These are phyloP conservation scores for Callocephalon fimbriatum DNA, from an alignment of 2,113 vertebrate genomes.

Conservation along the genomic window DNA sequence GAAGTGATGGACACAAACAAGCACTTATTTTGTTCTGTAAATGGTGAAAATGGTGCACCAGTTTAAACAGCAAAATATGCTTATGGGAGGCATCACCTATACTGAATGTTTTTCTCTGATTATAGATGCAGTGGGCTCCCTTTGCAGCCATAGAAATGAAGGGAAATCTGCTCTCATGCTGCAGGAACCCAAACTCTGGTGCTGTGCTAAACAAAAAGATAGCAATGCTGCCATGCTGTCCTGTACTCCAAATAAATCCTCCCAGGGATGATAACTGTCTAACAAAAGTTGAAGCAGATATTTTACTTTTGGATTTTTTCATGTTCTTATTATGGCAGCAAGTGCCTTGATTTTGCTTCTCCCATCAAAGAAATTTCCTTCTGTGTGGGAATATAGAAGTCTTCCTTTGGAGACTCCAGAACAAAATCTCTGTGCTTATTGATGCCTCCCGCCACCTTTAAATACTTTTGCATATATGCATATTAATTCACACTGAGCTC, in stretches of 20 bases:
- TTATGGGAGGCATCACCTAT: background rate
- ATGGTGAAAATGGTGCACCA: background rate
- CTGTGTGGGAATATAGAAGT: background rate
- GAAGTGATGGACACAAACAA: background rate
- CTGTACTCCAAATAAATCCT: background rate
- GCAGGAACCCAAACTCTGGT: background rate
- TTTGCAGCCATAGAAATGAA: background rate
- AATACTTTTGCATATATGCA: background rate
- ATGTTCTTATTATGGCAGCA: background rate
- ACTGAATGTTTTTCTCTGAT: background rate
- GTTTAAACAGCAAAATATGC: accelerated
- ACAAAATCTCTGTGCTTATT: background rate
- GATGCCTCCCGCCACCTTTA: background rate
- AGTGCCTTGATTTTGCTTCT: background rate
- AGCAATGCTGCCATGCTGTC: background rate
- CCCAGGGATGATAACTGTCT: accelerated
- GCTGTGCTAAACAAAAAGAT: background rate
- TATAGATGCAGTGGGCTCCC: background rate
- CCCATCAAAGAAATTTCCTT: background rate
- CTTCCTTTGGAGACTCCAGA: background rate
- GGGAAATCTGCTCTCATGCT: background rate
- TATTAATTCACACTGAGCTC: background rate
- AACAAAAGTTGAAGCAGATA: background rate
- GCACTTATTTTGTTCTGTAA: background rate
- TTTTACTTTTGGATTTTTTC: background rate